Conservation (phyloP, 1,140 invertebrate species). For the Arctopsyche grandis region DNA sequence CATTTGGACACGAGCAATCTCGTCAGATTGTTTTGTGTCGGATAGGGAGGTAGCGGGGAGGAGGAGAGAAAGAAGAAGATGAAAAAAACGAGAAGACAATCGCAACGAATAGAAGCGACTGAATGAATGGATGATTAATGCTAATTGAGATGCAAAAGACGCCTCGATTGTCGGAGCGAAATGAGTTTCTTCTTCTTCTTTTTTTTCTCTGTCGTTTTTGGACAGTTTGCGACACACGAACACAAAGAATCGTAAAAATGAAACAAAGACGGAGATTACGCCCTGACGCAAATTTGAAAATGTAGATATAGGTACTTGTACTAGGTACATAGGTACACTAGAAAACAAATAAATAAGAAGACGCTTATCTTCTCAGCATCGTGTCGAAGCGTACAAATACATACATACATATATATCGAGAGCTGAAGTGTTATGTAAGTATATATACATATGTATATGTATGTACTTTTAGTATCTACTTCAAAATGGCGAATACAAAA, state of each 20-base stretch:
- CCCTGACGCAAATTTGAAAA: no score
- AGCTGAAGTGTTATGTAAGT: no score
- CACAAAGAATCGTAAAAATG: not conserved
- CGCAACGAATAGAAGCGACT: slow-evolving; percentile 29
- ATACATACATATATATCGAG: no score
- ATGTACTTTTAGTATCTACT: no score
- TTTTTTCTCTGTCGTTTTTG: not conserved
- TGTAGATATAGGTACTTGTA: no score
- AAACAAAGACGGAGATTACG: not conserved
- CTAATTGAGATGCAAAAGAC: slow-evolving; percentile 52
- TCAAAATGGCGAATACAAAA: no score
- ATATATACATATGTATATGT: no score
- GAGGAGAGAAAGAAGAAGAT: no score
- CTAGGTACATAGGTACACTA: no score
- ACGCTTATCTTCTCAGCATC: no score
- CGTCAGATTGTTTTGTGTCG: slow-evolving; percentile 33
- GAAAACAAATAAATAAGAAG: no score
- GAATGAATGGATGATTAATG: slow-evolving; percentile 51
- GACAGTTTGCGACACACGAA: slow-evolving; percentile 11
- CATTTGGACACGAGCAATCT: slow-evolving; percentile 31
- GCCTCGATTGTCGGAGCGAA: slow-evolving; percentile 43
- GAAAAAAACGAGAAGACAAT: slow-evolving; percentile 29
- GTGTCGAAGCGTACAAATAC: no score
- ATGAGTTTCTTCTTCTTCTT: slow-evolving; percentile 25
- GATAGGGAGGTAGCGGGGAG: not conserved